Base-by-base conservation (phyloP, 2,797 vertebrate genomes). In the Simalia tracyae region DNA sequence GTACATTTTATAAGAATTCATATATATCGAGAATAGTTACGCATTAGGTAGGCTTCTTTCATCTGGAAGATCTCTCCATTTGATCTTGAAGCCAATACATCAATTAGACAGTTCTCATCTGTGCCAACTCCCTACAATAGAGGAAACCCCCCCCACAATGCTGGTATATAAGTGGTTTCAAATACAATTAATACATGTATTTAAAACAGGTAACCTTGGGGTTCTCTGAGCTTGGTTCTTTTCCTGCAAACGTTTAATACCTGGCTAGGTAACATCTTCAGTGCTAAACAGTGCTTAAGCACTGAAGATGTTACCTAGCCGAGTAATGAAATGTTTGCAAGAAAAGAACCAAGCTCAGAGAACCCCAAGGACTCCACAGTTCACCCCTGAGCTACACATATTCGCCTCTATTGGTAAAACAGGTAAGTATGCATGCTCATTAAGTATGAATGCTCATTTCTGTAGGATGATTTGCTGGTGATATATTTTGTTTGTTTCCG, bases 11-110 rank as follows among this genome's bases (percentile, higher is more conserved):
- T 50, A 60, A 19, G 5, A 85, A 7, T 54, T 8, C 50, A 7
- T 8, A 8, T 89, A 90, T 46, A 84, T 88, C 94, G 90, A 57
- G 28, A 59, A 22, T 31, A 84, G 91, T 97, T 98, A 98, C 97
- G 96, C 96, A 97, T 97, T 95, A 93, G 85, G 95, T 98, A 98
- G 93, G 96, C 97, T 97, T 98, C 98, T 97, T 97, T 97, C 93
- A 98, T 96, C 92, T 98, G 97, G 96, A 97, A 97, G 95, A 98
- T 98, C 94, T 98, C 98, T 92, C 91, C 96, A 42, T 97, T 98
- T 96, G 98, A 97, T 97, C 98, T 97, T 68, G 98, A 98, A 72
- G 98, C 97, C 95, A 98, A 92, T 96, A 98, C 98, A 89, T 98
- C 98, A 95, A 98, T 98, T 87, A 98, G 96, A 84, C 98, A 98